Conservation (phyloP, 2,113 vertebrate species). For the Felis chaus region DNA sequence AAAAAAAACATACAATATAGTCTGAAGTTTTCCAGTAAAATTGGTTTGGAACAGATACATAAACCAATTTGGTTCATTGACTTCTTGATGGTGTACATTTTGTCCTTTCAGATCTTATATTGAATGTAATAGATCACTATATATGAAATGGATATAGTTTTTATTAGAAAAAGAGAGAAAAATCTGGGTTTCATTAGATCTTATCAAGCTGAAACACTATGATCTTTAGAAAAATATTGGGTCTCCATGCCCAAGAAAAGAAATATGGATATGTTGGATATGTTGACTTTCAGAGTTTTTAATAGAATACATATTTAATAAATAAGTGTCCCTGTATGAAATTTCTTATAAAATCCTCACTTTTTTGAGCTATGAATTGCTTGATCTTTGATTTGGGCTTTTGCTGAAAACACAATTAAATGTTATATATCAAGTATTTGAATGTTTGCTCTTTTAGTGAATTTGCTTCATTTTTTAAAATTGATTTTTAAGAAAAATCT, state of each 20-base stretch:
- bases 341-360: not conserved
- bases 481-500: slow-evolving; percentile 30
- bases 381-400: not conserved
- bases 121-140: slow-evolving; percentile 63
- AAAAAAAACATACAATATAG: slow-evolving; percentile 18
- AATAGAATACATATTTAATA: not conserved
- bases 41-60: slow-evolving; percentile 66
- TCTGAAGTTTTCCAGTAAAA: slow-evolving; percentile 75
- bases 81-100: slow-evolving; percentile 59
- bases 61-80: slow-evolving; percentile 74
- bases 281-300: slow-evolving; percentile 26
- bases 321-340: not conserved
- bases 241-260: not conserved
- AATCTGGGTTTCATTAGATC: slow-evolving; percentile 36
- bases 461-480: slow-evolving; percentile 37
- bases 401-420: not conserved
- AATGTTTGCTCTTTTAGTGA: slow-evolving; percentile 42
- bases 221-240: not conserved
- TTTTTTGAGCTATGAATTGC: not conserved
- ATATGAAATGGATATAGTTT: slow-evolving; percentile 43
- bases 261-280: not conserved
- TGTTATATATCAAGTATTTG: not conserved
- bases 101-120: slow-evolving; percentile 70
- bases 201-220: slow-evolving; percentile 25
- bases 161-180: slow-evolving; percentile 60